Evolutionary conservation across 2,888 invertebrate species (phyloP), one percentile per base, ranked within the genome.

Genomic region (Ectemnius cavifrons): DNA sequence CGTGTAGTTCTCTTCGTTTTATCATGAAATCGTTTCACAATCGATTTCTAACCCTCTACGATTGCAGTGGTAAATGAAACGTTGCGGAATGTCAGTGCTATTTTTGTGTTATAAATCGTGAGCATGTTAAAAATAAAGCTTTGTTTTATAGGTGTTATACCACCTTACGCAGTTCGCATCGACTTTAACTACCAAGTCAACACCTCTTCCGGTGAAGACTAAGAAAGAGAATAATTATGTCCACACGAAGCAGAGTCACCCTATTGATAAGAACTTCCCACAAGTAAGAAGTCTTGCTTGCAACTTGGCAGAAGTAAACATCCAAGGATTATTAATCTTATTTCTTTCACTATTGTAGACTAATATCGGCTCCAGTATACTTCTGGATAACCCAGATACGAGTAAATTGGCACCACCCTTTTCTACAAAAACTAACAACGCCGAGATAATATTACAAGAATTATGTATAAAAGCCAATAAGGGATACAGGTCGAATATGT

Each of bases 101-200:
- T 37, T 37, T 11, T 37, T 2, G 37, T 8, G 11, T 4, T 37
- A 11, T 6, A 37, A 37, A 37, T 37, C 8, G 8, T 37, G 37
- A 8, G 37, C 8, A 0, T 37, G 37, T 11, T 37, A 11, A 2
- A 37, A 8, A 37, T 37, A 6, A 37, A 37, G 5, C 8, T 6
- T 37, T 37, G 8, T 8, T 37, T 37, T 11, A 1, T 71, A 91
- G 91, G 89, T 90, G 69, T 80, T 91, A 63, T 90, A 89, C 83
- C 90, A 91, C 74, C 84, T 91, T 77, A 87, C 88, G 47, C 91
- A 91, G 70, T 76, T 91, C 60, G 87, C 89, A 70, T 87, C 88
- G 60, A 81, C 87, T 23, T 83, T 89, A 68, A 86, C 85, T 61
- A 87, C 90, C 63, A 85, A 85, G 80, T 85, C 89, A 14, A 76